Base-by-base conservation (phyloP, 1,140 invertebrate species). In the Mesaphorura yosii region DNA sequence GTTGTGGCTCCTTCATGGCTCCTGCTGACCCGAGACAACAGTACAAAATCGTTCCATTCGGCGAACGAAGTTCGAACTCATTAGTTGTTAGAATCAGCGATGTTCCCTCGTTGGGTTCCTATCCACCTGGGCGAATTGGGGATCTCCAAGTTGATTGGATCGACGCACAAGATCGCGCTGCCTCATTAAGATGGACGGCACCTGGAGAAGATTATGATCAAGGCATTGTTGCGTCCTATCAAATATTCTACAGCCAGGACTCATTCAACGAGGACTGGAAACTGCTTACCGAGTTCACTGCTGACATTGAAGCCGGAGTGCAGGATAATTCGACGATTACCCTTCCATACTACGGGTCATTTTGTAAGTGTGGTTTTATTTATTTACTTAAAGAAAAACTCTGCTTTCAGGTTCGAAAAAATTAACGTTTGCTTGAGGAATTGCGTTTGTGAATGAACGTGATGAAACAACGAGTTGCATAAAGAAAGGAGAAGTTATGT, bases 181-280 rank as follows among this genome's bases (percentile, higher is more conserved):
- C 58, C 5, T 44, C 52, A 17, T 61, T 78, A 1, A 65, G 64
- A 1, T 78, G 76, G 76, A 76, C 75, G 3, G 71, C 75, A 14
- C 75, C 76, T 3, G 76, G 66, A 17, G 57, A 66, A 72, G 60
- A 74, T 72, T 52, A 57, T 38, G 61, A 63, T 29, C 57, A 63
- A 48, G 61, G 61, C 20, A 51, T 63, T 7, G 19, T 46, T 17
- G 42, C 53, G 23, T 57, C 55, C 14, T 61, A 61, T 34, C 48
- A 53, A 49, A 52, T 61, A 27, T 57, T 46, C 44, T 51, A 42
- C 34, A 28, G 48, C 22, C 17, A 38, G 6, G 58, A 59, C 39
- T 52, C 47, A 17, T 10, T 19, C 15, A 59, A 59, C 41, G 57
- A 55, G 38, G 48, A 59, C 27, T 58, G 51, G 51, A 45, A 38